Base-by-base conservation (phyloP, 2,888 invertebrate species). In the Salticus scenicus region DNA sequence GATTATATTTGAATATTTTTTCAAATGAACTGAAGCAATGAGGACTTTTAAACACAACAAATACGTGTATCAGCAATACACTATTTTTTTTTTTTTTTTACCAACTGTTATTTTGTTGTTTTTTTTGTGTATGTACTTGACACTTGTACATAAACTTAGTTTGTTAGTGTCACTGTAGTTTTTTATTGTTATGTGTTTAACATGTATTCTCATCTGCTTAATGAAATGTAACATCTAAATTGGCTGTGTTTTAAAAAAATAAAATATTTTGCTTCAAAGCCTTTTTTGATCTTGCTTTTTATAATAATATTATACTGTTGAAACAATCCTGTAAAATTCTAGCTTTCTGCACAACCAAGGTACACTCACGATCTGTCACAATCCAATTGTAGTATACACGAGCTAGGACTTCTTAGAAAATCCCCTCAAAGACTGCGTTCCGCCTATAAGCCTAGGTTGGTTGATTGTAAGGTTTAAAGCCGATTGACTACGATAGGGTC, bases 221-320 rank as follows among this genome's bases (percentile, higher is more conserved):
- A 57, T 12, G 2, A 57, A 20, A 4, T 57, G 24, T 57, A 24
- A 57, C 57, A 57, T 24, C 24, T 57, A 17, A 24, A 57, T 24
- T 12, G 4, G 57, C 57, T 57, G 57, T 57, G 24, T 57, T 57
- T 57, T 57, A 57, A 20, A n/a, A 24, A 57, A 57, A 57, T 57
- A 57, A n/a, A 57, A 57, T 57, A 57, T 57, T 57, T 57, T 57
- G 57, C 57, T 57, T 57, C 57, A 57, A 57, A 37, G 10, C n/a
- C n/a, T n/a, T n/a, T n/a, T n/a, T n/a, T n/a, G n/a, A n/a, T n/a
- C n/a, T n/a, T n/a, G n/a, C n/a, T n/a, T n/a, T n/a, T n/a, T n/a
- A n/a, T n/a, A n/a, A n/a, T n/a, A n/a, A n/a, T n/a, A n/a, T n/a
- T n/a, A n/a, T n/a, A n/a, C n/a, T n/a, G n/a, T n/a, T n/a, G n/a